Conservation (phyloP, 92 coral and sea anemone species). For the Epizoanthus rinbou region DNA sequence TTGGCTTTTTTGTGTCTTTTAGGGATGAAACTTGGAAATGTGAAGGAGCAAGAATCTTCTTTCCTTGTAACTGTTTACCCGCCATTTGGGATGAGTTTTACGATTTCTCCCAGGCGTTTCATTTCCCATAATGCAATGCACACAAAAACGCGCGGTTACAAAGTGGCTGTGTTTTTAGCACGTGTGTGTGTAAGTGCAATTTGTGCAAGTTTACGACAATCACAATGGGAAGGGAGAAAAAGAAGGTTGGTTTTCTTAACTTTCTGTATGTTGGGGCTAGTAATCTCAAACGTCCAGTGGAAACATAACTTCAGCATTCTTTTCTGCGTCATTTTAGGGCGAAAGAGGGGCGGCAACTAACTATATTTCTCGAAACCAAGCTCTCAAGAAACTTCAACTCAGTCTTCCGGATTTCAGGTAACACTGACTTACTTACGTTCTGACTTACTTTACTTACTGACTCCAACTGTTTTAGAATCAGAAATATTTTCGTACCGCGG, state of each 20-base stretch:
- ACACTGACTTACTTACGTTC: background rate
- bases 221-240: conserved; percentile 77
- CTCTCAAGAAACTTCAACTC: conserved; percentile 91
- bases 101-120: conserved; percentile 51
- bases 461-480: background rate
- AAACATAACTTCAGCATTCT: background rate
- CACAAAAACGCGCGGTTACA: conserved; percentile 31
- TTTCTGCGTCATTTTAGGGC: conserved; percentile 59
- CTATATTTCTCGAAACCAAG: conserved; percentile 91
- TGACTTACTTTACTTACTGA: no score
- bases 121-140: conserved; percentile 62
- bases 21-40: conserved; percentile 74
- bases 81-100: conserved; percentile 74
- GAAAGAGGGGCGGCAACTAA: conserved; percentile 93
- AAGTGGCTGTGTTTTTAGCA: conserved; percentile 49
- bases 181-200: conserved; percentile 31
- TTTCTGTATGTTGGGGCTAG: background rate
- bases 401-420: conserved; percentile 96
- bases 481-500: background rate
- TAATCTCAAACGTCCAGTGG: background rate
- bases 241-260: conserved; percentile 65
- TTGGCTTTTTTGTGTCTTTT: conserved; percentile 43
- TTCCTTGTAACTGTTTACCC: conserved; percentile 50
- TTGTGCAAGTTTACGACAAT: background rate
- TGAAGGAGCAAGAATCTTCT: conserved; percentile 88